Evolutionary conservation across 1,140 invertebrate species (phyloP), one percentile per base, ranked within the genome.

Genomic region (Armadillidium nasatum): DNA sequence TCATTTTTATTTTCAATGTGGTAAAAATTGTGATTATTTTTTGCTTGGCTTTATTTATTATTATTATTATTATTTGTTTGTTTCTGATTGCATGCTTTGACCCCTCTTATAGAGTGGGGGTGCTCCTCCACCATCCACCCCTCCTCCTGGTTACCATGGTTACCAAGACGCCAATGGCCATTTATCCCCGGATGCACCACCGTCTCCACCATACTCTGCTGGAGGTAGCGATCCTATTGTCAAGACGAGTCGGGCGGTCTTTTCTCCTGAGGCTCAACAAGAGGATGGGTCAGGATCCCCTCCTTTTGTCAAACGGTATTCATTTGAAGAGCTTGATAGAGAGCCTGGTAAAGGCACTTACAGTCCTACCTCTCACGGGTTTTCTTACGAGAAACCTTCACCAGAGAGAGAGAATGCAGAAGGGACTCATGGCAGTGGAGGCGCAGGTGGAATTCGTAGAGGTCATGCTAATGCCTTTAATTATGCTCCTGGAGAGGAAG

Each of bases 391-490:
- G 19, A 44, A 45, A 11, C 10, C 23, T 0, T 74, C 72, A 10
- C 72, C 72, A 0, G 50, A 60, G 50, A 60, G 50, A 19, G 50
- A 60, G 50, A 33, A 33, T 33, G 71, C 44, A n/a, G 45, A 54
- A 10, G 73, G 54, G n/a, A 33, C 60, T 0, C 54, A 10, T 10
- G 22, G 43, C 3, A 15, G 11, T 23, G 69, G 15, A 15, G 78
- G 68, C 10, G 19, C 33, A 9, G 21, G 77, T 71, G 71, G 72
- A 11, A 43, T 72, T 11, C 72, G 72, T 33, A 44, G 76, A 22
- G 76, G 46, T 11, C 69, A 73, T 13, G 78, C 80, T 9, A 69
- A 79, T 23, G 80, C 80, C n/a, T 81, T 81, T 75, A 81, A 81
- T 33, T 81, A 81, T 44, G 77, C 80, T 54, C 80, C 80, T 4